phyloP scores from a whole-genome alignment of 2,888 invertebrate genomes.

The Drosophila diplacantha region DNA sequence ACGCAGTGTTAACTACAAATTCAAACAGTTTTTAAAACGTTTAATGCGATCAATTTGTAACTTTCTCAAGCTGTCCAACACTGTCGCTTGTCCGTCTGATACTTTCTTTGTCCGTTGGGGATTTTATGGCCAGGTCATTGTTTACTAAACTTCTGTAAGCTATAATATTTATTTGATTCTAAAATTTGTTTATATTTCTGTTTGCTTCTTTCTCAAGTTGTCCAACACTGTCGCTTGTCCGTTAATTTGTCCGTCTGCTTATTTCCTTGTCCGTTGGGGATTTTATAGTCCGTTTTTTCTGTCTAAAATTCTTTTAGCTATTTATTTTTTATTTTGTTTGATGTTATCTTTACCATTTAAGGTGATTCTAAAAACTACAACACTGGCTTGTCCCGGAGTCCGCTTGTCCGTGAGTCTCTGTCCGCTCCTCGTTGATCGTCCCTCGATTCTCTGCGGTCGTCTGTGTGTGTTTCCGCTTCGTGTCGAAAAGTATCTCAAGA shows the following conservation, averaged over 20 bases:
- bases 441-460: constrained; percentile 45
- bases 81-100: not conserved
- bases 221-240: not conserved
- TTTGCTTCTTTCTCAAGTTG: not conserved
- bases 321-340: too few relatives aligned
- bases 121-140: not conserved
- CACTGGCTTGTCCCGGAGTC: constrained; percentile 7
- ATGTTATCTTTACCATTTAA: too few relatives aligned
- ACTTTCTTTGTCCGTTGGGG: not conserved
- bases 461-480: constrained; percentile 65
- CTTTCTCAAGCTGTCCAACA: not conserved
- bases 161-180: not conserved
- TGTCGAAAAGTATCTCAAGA: constrained; percentile 72
- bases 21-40: not conserved
- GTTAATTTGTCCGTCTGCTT: not conserved
- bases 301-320: not conserved
- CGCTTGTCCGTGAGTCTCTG: constrained; percentile 5
- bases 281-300: not conserved
- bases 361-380: not conserved
- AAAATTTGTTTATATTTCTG: too few relatives aligned
- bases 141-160: not conserved
- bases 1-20: too few relatives aligned
- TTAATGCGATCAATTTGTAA: not conserved
- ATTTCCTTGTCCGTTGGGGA: not conserved
- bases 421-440: constrained; percentile 19